Evolutionary conservation across 2,797 vertebrate genomes (phyloP), one percentile per base, ranked within the genome.

Genomic region (Natrix natrix): DNA sequence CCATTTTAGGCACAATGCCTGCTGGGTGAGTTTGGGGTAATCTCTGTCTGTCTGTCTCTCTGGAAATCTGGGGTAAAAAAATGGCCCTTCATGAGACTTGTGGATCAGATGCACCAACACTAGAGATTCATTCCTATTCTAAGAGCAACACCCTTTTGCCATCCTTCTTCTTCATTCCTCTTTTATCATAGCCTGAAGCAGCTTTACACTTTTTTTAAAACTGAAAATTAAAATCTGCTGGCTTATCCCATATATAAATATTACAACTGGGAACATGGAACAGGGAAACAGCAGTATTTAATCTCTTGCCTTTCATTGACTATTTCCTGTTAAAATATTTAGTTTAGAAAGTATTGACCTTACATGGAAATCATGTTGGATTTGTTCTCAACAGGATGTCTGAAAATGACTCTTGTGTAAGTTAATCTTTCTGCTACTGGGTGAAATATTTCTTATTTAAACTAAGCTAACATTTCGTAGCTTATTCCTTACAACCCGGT

Each of bases 351-450:
- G 43, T 86, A 88, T 57, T 86, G 32, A 95, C 88, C 89, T 90
- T 87, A 88, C 91, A 43, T 69, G 1, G 87, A 92, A 91, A 87
- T 54, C 5, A 48, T 94, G 59, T 90, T 17, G 43, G 48, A 48
- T 86, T 93, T n/a, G 54, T 93, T 93, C 89, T 91, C 83, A 93
- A 52, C 55, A 91, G 91, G 54, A 61, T 88, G 57, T 55, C 61
- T 93, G 92, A 92, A 92, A 95, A 92, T 26, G 22, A 14, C 69
- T 74, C 32, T 57, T n/a, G n/a, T 13, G 90, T 54, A 86, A 86
- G 55, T 55, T 86, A 28, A n/a, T 8, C 52, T 86, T 0, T 87
- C 88, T 24, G 52, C 63, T 92, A 90, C 90, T 55, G 48, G 10
- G 0, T 4, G 88, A 43, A 91, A 52, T 6, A 0, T 74, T 89